Percentiles rank a stretch among this genome's conserved stretches.
phyloP scores from a whole-genome alignment of 2,888 invertebrate genomes.

The Gerris lacustris region DNA sequence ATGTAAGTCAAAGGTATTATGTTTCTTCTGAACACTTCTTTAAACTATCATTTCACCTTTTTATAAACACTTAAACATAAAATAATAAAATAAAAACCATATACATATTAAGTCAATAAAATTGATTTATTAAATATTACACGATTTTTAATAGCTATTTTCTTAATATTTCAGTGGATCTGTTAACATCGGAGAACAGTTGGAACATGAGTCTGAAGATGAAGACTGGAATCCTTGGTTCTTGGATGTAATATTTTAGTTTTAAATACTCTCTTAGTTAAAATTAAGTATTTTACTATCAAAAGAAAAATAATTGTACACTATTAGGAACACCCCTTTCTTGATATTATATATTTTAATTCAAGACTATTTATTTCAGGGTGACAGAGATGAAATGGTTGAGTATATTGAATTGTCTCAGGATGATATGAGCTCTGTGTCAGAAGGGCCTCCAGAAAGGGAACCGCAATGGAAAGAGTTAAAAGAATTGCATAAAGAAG shows the following conservation, averaged over 20 bases:
- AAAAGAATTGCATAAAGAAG: background rate
- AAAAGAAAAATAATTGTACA: too few species aligned
- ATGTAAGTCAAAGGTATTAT: too few species aligned
- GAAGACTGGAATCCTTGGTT: conserved; percentile 7
- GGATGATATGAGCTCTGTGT: background rate
- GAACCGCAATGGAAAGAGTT: background rate
- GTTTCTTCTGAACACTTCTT: too few species aligned
- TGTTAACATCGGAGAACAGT: background rate
- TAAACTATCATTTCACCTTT: too few species aligned
- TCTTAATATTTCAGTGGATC: background rate
- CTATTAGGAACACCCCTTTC: too few species aligned
- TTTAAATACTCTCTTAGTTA: background rate
- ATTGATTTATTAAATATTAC: background rate
- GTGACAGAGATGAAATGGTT: background rate
- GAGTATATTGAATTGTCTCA: background rate
- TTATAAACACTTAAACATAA: too few species aligned
- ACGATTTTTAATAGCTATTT: background rate
- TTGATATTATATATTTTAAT: too few species aligned
- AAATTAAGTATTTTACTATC: too few species aligned
- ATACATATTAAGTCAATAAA: background rate
- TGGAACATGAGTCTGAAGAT: background rate
- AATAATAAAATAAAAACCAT: too few species aligned
- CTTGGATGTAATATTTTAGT: background rate
- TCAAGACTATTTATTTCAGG: background rate
- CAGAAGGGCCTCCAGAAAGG: background rate